A percentile compares a stretch with the other conserved stretches of the same genome.
phyloP scores from a whole-genome alignment of 2,888 invertebrate genomes.

The Brachylomia viminalis region DNA sequence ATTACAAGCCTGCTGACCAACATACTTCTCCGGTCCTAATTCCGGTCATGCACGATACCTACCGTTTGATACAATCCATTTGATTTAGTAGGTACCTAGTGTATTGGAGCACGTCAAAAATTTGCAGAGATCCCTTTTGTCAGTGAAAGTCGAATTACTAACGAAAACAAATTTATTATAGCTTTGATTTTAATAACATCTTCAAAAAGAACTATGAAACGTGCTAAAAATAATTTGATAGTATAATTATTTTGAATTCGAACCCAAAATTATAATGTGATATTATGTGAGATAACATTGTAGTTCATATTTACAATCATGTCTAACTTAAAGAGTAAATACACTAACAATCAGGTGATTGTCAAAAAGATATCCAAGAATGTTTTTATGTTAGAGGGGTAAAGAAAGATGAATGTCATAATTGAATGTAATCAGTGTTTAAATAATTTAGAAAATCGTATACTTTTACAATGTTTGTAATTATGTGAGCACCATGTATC shows the following conservation, averaged over 20 bases:
- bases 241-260: background rate
- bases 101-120: background rate
- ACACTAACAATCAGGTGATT: background rate
- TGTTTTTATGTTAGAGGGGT: background rate
- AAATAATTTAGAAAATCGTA: too few relatives aligned
- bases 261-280: background rate
- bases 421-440: too few relatives aligned
- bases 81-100: slow-evolving; percentile 22
- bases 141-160: background rate
- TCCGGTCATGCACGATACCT: slow-evolving; percentile 36
- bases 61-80: slow-evolving; percentile 27
- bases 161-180: background rate
- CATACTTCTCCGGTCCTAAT: slow-evolving; percentile 14
- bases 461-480: too few relatives aligned
- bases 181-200: background rate
- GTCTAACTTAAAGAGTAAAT: background rate
- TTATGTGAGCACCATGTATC: too few relatives aligned
- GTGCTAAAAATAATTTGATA: background rate
- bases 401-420: background rate
- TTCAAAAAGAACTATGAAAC: too few relatives aligned
- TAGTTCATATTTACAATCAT: background rate
- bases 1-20: slow-evolving; percentile 1
- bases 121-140: background rate
- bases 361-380: background rate
- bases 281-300: background rate